These are phyloP conservation scores for Eonycteris spelaea DNA, from an alignment of 2,113 vertebrate species.

Conservation along the genomic window DNA sequence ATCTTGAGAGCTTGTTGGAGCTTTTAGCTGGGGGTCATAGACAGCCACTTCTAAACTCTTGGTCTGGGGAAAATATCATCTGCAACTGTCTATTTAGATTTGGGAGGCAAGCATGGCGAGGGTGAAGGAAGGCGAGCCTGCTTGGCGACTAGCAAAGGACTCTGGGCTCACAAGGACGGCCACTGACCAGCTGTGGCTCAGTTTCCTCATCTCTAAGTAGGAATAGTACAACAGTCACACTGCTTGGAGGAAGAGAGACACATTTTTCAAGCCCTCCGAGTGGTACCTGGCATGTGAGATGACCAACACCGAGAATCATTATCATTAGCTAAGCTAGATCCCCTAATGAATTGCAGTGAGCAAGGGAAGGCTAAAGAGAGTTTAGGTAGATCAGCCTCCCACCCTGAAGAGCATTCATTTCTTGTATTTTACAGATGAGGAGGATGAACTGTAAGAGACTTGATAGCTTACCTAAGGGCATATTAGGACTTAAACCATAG, in stretches of 20 bases:
- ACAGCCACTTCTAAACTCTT: neutral
- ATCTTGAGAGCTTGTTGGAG: neutral
- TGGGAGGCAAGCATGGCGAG: fast-evolving
- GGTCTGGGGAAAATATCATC: neutral
- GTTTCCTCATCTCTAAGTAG: neutral
- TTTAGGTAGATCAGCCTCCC: neutral
- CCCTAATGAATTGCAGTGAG: fast-evolving
- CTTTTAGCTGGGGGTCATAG: constrained; percentile 17
- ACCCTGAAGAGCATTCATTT: fast-evolving
- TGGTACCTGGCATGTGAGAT: neutral
- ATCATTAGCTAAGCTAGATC: neutral
- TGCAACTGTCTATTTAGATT: neutral
- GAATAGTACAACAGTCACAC: fast-evolving
- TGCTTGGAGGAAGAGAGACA: neutral
- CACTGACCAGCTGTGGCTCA: neutral
- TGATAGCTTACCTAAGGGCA: neutral
- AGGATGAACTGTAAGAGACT: too few species aligned
- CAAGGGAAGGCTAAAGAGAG: fast-evolving
- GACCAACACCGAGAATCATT: fast-evolving
- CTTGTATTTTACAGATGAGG: neutral
- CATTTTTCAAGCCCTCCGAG: fast-evolving
- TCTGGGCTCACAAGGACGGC: fast-evolving
- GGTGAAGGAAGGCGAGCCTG: neutral
- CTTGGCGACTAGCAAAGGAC: neutral
- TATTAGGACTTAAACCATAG: neutral